Evolutionary conservation across 2,113 vertebrate genomes (phyloP), one percentile per base, ranked within the genome.

Genomic region (Merops nubicus): DNA sequence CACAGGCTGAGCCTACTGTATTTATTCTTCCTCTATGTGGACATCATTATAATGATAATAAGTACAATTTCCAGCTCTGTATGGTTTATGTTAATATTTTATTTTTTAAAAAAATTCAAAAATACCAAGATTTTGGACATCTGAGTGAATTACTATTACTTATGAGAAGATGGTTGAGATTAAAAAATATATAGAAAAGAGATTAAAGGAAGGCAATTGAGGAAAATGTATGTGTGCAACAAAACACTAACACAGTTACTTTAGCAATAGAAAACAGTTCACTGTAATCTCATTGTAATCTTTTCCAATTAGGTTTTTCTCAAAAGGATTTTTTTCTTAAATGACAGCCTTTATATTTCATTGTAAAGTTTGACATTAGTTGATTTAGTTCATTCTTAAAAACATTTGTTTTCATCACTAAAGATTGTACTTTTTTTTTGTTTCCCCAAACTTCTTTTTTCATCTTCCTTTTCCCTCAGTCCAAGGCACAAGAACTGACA

Each of bases 401-500:
- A 70, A 78, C 83, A 78, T 12, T 69, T 84, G 12, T 79, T 92
- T 93, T 88, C n/a, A 19, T 72, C 13, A 60, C 16, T 79, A 57
- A 67, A 92, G 54, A 64, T 14, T 53, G 14, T 79, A n/a, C n/a
- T n/a, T n/a, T n/a, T n/a, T n/a, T n/a, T n/a, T n/a, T n/a, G n/a
- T n/a, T n/a, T n/a, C n/a, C n/a, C n/a, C n/a, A n/a, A n/a, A n/a
- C 6, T 34, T 67, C 31, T 34, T 62, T 21, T 8, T 67, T 2
- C 38, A 69, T 54, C n/a, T 21, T 11, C 72, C 54, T 81, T 57
- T 75, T 53, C 4, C 4, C 20, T 67, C 81, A 99, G 99, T 99
- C 99, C 33, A 99, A 99, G 97, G 99, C 99, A 33, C 99, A 99
- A 97, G 99, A 99, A 96, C 97, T 99, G 91, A 99, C 99, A 4